These are phyloP conservation scores for Nomada fabriciana DNA, from an alignment of 2,888 invertebrate genomes.

Conservation along the genomic window DNA sequence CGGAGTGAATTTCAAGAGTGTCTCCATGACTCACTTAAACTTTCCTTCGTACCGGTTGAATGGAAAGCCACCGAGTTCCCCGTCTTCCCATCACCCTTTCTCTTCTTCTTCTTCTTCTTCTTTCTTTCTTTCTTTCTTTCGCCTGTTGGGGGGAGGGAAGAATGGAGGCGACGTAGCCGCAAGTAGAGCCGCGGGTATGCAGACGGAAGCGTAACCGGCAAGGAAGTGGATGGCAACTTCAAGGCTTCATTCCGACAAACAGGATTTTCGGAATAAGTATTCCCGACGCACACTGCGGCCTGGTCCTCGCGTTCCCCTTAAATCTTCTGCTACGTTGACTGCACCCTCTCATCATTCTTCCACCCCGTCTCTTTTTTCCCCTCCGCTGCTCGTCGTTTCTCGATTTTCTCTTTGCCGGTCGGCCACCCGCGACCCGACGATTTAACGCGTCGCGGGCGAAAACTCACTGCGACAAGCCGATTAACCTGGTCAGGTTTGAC, in stretches of 20 bases:
- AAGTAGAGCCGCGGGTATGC: constrained; percentile 34
- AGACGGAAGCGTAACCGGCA: constrained; percentile 39
- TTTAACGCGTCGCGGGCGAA: constrained; percentile 41
- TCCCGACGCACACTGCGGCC: constrained; percentile 58
- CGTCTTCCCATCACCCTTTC: constrained; percentile 50
- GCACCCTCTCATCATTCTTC: constrained; percentile 7
- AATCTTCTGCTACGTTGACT: not conserved
- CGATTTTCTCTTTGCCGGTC: constrained; percentile 20
- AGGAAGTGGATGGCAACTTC: constrained; percentile 58
- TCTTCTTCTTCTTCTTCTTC: not conserved
- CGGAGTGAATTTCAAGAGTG: constrained; percentile 65
- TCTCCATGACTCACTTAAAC: constrained; percentile 71
- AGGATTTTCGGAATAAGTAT: constrained; percentile 72
- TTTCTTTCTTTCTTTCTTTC: not conserved
- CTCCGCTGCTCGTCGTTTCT: not conserved
- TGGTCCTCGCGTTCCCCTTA: constrained; percentile 56
- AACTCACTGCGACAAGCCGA: constrained; percentile 55
- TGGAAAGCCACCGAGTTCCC: constrained; percentile 59
- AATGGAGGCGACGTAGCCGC: constrained; percentile 18
- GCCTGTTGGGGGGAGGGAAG: not conserved
- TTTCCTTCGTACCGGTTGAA: constrained; percentile 61
- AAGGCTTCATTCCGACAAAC: constrained; percentile 66
- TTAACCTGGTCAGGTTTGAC: constrained; percentile 52
- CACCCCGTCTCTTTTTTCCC: constrained; percentile 44
- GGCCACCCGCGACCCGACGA: constrained; percentile 27